Evolutionary conservation across 92 coral and sea anemone species (phyloP).

Genomic region (Umimayanthus kanabou): DNA sequence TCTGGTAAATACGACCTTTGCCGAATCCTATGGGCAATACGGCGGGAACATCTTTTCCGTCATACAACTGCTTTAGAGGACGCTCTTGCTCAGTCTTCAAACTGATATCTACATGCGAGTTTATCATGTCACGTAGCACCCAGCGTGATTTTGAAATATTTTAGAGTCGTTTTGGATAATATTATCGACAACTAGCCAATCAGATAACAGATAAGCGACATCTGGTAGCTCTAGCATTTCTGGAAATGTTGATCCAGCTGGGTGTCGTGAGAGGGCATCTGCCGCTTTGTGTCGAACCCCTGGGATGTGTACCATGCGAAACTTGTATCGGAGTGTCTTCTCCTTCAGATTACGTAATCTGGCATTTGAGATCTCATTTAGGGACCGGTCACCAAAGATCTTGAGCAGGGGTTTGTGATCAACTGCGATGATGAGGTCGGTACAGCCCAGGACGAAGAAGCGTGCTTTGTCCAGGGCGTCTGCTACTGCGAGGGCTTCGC

Average conservation of each 20-base stretch:
- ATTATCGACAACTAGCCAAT: too few relatives aligned
- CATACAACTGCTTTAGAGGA: too few relatives aligned
- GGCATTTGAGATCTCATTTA: neutral
- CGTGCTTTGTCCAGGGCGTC: constrained; percentile 56
- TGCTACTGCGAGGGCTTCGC: constrained; percentile 59
- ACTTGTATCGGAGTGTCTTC: constrained; percentile 23
- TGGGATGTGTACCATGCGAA: constrained; percentile 28
- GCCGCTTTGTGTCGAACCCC: neutral
- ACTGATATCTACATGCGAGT: too few relatives aligned
- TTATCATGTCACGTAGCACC: too few relatives aligned
- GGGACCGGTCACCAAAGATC: constrained; percentile 20
- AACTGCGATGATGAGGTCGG: constrained; percentile 52
- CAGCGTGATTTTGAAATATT: too few relatives aligned
- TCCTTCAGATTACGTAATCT: neutral
- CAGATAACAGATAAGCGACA: too few relatives aligned
- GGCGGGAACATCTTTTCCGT: too few relatives aligned
- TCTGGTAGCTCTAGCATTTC: neutral
- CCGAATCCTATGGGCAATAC: too few relatives aligned
- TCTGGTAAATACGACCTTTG: too few relatives aligned
- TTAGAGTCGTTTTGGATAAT: too few relatives aligned
- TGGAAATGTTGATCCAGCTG: neutral
- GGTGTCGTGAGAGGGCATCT: constrained; percentile 11
- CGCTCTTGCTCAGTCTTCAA: too few relatives aligned
- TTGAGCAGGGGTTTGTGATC: constrained; percentile 64
- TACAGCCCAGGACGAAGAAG: constrained; percentile 50